A percentile compares a stretch with the other conserved stretches of the same genome.
These are phyloP conservation scores for Chlamydotis undulata DNA, from an alignment of 2,113 vertebrate genomes.

Conservation along the genomic window DNA sequence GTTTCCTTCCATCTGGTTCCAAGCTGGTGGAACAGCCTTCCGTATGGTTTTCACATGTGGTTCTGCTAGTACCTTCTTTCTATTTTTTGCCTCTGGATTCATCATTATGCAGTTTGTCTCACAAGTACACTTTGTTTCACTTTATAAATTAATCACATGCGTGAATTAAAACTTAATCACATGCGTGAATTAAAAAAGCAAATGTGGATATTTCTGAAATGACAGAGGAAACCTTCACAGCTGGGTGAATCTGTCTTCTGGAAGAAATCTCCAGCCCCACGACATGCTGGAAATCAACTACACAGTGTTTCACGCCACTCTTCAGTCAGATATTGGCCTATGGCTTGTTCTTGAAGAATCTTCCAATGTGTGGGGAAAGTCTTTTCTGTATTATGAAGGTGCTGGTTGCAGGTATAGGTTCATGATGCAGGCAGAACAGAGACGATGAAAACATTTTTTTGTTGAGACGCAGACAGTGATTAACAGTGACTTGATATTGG, in stretches of 20 bases:
- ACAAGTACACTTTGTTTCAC: slow-evolving; percentile 7
- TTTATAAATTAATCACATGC: slow-evolving; percentile 30
- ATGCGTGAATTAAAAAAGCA: slow-evolving; percentile 10
- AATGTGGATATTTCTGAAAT: background rate
- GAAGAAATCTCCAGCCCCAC: background rate
- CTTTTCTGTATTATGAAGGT: background rate
- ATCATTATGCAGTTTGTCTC: background rate
- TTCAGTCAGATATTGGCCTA: background rate
- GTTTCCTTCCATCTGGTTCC: slow-evolving; percentile 66
- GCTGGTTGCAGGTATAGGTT: background rate
- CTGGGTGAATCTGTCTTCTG: background rate
- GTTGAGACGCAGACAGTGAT: background rate
- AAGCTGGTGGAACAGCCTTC: slow-evolving; percentile 64
- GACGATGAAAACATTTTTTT: background rate
- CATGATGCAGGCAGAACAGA: background rate
- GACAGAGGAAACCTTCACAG: background rate
- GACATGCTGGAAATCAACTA: background rate
- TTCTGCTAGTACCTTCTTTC: slow-evolving; percentile 28
- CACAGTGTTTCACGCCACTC: background rate
- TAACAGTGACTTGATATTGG: accelerated
- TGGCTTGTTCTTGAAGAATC: background rate
- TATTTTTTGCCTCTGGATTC: background rate
- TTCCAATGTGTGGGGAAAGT: background rate
- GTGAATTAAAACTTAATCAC: slow-evolving; percentile 29
- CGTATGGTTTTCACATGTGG: slow-evolving; percentile 59